phyloP scores from a whole-genome alignment of 2,113 vertebrate species.

The Mesitornis unicolor region DNA sequence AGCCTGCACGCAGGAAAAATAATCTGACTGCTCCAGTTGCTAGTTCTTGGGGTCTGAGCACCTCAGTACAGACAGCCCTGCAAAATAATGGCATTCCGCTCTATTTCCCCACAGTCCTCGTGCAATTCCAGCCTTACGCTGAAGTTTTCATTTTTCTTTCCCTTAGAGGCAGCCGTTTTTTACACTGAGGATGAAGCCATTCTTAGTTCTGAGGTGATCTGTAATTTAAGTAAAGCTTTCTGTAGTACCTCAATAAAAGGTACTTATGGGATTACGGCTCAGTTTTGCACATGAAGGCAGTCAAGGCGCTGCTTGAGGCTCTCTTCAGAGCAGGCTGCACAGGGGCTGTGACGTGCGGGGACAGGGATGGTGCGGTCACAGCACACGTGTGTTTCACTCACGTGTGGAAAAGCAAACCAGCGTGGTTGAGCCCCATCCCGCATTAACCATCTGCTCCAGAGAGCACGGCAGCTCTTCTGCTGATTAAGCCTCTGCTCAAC shows the following conservation, averaged over 20 bases:
- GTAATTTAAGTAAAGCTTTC: background rate
- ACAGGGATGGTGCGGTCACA: accelerated
- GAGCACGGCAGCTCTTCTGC: background rate
- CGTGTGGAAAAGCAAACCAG: background rate
- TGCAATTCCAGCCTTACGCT: background rate
- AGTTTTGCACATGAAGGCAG: background rate
- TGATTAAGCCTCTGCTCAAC: background rate
- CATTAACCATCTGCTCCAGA: background rate
- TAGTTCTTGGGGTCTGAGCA: background rate
- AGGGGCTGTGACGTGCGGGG: too few species aligned
- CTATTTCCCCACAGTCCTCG: background rate
- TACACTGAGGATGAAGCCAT: background rate
- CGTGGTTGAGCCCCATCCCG: background rate
- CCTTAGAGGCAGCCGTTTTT: background rate
- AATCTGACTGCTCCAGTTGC: background rate
- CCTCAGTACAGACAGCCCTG: background rate
- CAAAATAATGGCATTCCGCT: background rate
- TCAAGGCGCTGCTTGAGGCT: background rate
- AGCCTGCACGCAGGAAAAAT: background rate
- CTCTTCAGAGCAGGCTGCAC: background rate
- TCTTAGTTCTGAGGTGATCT: background rate
- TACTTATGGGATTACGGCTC: background rate
- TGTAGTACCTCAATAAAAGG: background rate
- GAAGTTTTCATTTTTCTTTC: background rate
- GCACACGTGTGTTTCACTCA: background rate